These are phyloP conservation scores for Clarias gariepinus DNA, from an alignment of 2,113 vertebrate species.

Conservation along the genomic window DNA sequence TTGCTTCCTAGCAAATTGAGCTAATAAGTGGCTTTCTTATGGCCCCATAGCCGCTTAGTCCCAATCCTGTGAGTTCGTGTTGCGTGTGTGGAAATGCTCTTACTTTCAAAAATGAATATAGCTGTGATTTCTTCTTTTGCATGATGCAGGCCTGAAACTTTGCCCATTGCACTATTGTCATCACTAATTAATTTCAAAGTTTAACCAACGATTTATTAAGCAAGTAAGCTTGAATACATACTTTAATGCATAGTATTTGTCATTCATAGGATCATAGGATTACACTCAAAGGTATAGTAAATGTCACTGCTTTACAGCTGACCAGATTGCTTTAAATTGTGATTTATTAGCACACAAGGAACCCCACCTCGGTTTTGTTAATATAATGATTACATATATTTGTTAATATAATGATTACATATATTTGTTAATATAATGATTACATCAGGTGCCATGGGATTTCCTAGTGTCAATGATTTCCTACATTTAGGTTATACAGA, in stretches of 20 bases:
- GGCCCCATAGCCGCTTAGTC: too few species aligned
- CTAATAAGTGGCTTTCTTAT: too few species aligned
- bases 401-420: too few species aligned
- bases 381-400: background rate
- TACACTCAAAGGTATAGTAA: background rate
- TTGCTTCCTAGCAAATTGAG: too few species aligned
- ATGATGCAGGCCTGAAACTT: background rate
- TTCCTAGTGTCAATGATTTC: background rate
- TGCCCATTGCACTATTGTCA: background rate
- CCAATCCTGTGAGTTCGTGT: too few species aligned
- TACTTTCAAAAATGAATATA: too few species aligned
- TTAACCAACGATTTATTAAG: background rate
- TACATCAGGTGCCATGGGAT: background rate
- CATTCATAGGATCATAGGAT: background rate
- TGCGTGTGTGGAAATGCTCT: too few species aligned
- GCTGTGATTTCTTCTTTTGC: too few species aligned
- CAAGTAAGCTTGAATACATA: background rate
- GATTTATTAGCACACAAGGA: background rate
- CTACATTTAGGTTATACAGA: background rate
- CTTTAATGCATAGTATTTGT: background rate
- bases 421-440: background rate
- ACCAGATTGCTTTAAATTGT: background rate
- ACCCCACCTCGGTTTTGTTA: background rate
- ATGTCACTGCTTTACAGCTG: background rate
- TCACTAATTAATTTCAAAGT: background rate